Conservation (phyloP, 92 coral and sea anemone species). For the Heteractis magnifica region DNA sequence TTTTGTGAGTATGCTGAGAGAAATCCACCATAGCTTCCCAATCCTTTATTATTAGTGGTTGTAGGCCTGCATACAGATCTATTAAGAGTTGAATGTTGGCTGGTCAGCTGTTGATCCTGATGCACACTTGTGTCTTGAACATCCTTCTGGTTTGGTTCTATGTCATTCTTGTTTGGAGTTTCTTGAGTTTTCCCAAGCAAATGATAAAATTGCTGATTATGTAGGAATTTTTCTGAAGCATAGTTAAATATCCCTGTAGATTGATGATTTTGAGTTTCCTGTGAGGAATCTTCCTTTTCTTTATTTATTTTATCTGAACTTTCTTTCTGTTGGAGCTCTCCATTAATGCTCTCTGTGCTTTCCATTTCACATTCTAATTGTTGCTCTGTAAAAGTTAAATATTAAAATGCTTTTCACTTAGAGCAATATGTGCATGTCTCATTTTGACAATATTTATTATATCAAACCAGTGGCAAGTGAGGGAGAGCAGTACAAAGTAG, state of each 20-base stretch:
- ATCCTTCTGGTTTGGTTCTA: not conserved
- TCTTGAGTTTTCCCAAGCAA: not conserved
- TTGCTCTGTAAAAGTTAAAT: slow-evolving; percentile 5
- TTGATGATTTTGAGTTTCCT: not conserved
- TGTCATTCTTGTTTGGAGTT: not conserved
- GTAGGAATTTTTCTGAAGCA: not conserved
- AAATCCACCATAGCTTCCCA: not conserved
- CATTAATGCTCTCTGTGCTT: no score
- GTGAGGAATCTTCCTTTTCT: not conserved
- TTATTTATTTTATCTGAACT: not conserved
- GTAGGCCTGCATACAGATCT: not conserved
- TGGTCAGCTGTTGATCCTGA: not conserved
- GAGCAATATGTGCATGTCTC: not conserved
- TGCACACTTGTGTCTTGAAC: not conserved
- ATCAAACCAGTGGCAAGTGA: no score
- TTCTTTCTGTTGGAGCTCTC: not conserved
- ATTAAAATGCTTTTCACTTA: not conserved
- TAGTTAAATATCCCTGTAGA: not conserved
- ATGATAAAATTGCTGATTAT: not conserved
- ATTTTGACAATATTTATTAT: no score
- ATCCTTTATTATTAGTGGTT: not conserved
- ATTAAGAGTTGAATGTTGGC: not conserved
- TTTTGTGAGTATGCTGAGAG: not conserved
- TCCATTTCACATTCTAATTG: slow-evolving; percentile 24
- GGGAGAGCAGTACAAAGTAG: no score